Base-by-base conservation (phyloP, 2,797 vertebrate genomes). In the Sebastiscus tertius region DNA sequence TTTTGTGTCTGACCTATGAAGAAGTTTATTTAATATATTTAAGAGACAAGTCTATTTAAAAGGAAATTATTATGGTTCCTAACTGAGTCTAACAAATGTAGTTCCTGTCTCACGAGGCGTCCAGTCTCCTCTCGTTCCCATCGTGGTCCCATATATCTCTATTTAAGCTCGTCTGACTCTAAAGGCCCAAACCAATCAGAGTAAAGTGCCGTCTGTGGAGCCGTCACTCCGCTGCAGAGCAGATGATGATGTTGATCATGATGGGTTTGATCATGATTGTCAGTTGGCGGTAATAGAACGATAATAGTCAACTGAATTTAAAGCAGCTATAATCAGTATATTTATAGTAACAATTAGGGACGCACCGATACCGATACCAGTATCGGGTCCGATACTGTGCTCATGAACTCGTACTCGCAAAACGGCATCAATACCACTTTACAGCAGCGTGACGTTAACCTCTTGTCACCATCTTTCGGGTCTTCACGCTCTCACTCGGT, bases 1-100 rank as follows among this genome's bases (percentile, higher is more conserved):
- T 83, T 67, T 59, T 26, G 9, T 62, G 18, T 58, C 34, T 85
- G 62, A 81, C 54, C 22, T 36, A 77, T 46, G 66, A 42, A 64
- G 49, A 59, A 1, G 61, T n/a, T 49, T 63, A 62, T 86, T 85
- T 27, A 66, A 63, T 36, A 31, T 2, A 56, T 31, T 65, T 42
- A 58, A 76, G 46, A 46, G 8, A 63, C 26, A 3, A 65, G 39
- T 27, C 59, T 6, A 68, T 69, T 59, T 12, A 33, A 42, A 34
- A 55, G 34, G 39, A 56, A 80, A 63, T 6, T 49, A 46, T 78
- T 11, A 33, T 27, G 27, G 14, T 29, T 79, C 13, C 34, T 29
- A 33, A 52, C 31, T 16, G 18, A 73, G 29, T 66, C 29, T 7
- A 61, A 68, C 22, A 56, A 4, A 81, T 49, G 52, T 11, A 34